Evolutionary conservation across 2,888 invertebrate genomes (phyloP), one percentile per base, ranked within the genome.

Genomic region (Amblyteles armatorius): DNA sequence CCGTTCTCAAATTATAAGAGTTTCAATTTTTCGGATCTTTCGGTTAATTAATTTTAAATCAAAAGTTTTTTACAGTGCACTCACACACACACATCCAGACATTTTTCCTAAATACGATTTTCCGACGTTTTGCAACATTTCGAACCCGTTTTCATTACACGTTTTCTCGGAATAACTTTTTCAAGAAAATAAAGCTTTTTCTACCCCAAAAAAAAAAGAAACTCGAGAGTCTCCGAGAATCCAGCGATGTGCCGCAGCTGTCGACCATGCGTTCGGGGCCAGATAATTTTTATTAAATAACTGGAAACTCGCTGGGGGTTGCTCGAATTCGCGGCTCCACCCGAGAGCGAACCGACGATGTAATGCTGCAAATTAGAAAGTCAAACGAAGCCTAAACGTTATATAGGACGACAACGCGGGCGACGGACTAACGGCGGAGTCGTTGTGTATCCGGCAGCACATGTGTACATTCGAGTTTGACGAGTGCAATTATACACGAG

Each of bases 301-400:
- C 73, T 79, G 82, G 77, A 77, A 84, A 86, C 82, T 69, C 48
- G 68, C 44, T 48, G 79, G 83, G 55, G 60, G 68, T 69, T 19
- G 79, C 69, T 44, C 48, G 22, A 67, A 65, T 72, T 72, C 72
- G 44, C 63, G 67, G 19, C 71, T 67, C 67, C 44, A 26, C 57
- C 65, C 22, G 44, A 5, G 16, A 40, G 52, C n/a, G 72, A 67
- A 48, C 50, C 65, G 36, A 36, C 52, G 63, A 80, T 73, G 79
- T 87, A 84, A 76, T 80, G 68, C 77, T 71, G 71, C 82, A 83
- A 87, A 87, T 87, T 86, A 87, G 71, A 87, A 87, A 87, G 87
- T 87, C 87, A 87, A 87, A 87, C 87, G 85, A 86, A 87, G 85
- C 84, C 85, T 86, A 85, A 87, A 84, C 83, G 85, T 86, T 86